Base-by-base conservation (phyloP, 2,797 vertebrate genomes). In the Tiaroga cobitis region DNA sequence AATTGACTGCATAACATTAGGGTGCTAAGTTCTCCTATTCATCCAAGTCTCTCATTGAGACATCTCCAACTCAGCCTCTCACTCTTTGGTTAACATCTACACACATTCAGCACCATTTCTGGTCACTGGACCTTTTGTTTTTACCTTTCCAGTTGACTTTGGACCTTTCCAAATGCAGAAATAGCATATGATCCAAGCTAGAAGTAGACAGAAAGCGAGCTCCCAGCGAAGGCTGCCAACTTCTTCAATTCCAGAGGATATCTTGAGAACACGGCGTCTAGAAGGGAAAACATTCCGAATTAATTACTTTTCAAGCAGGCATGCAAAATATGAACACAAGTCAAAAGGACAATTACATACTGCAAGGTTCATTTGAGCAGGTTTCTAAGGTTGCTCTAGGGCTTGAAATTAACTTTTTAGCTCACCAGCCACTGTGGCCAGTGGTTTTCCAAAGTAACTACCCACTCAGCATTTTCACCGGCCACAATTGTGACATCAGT, bases 121-220 rank as follows among this genome's bases (percentile, higher is more conserved):
- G 49, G n/a, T 80, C 41, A 73, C 54, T 73, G 56, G 26, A 37
- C 7, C 49, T 49, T 80, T 80, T 80, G 67, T 67, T 51, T 87
- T 85, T 93, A 99, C 98, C 97, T 99, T 99, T 90, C 98, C 98
- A 15, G 98, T 99, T 49, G 98, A 99, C 93, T 99, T 99, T 90
- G 98, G 98, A 29, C 98, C 98, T 91, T 99, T 99, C 98, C 98
- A 99, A 93, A 99, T 99, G 92, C 98, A 99, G 92, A 99, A 99
- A 91, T 99, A 99, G 91, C 98, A 99, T 92, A 99, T 98, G 92
- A 98, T 97, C 98, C 98, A 99, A 81, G 97, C 98, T 59, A 97
- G 94, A 46, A 97, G 95, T 81, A 99, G 96, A 94, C 98, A 99
- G 84, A 98, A 93, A 34, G 97, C 97, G 78, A 99, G 95, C 89